A percentile compares a stretch with the other conserved stretches of the same genome.
Conservation (phyloP, 2,113 vertebrate species). For the Myrmecophaga tridactyla region DNA sequence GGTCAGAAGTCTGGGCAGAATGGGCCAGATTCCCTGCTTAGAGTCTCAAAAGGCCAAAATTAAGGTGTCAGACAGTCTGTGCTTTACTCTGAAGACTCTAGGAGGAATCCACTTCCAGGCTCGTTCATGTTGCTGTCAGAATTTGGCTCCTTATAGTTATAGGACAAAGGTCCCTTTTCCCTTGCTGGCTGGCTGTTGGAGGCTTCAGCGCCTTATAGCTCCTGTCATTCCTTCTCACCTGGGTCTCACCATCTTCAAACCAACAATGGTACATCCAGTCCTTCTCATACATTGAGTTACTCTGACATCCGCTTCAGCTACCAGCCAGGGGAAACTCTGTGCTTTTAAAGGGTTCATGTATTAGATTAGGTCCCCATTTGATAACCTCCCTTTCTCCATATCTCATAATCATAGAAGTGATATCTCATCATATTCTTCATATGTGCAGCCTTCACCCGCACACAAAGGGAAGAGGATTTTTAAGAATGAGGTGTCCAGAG, state of each 20-base stretch:
- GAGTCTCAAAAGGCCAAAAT: neutral
- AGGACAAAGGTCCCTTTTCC: neutral
- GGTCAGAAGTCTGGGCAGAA: neutral
- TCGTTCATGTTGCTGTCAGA: neutral
- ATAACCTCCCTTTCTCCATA: neutral
- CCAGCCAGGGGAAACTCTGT: neutral
- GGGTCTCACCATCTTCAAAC: neutral
- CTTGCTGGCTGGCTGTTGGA: neutral
- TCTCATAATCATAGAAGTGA: neutral
- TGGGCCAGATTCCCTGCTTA: neutral
- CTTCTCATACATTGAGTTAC: neutral
- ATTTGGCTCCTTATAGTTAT: neutral
- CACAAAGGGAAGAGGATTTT: neutral
- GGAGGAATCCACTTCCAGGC: neutral
- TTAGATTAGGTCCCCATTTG: too few relatives aligned
- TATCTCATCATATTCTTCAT: neutral
- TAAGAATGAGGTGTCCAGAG: neutral
- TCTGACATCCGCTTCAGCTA: neutral
- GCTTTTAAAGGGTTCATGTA: neutral
- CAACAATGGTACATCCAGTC: neutral
- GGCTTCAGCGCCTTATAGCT: too few relatives aligned
- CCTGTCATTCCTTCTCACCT: neutral
- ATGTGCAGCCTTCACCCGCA: neutral
- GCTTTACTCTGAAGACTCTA: neutral
- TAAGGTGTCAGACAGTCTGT: neutral